Conservation (phyloP, 2,113 vertebrate genomes). For the Syngnathus scovelli region DNA sequence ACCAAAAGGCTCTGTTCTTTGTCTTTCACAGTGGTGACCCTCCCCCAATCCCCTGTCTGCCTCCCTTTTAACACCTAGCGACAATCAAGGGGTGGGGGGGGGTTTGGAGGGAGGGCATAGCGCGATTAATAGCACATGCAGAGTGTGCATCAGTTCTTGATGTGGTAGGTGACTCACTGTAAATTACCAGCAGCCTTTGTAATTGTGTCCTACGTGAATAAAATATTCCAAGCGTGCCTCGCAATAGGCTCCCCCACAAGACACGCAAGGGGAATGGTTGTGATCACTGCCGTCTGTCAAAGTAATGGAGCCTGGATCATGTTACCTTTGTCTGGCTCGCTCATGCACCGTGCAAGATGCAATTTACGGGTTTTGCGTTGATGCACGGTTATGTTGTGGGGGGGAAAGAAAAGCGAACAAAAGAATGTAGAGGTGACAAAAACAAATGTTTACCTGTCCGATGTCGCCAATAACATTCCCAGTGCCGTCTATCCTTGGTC, state of each 20-base stretch:
- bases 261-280: slow-evolving; percentile 31
- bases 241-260: slow-evolving; percentile 18
- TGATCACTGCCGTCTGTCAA: slow-evolving; percentile 55
- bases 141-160: slow-evolving; percentile 35
- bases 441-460: slow-evolving; percentile 59
- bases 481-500: slow-evolving; percentile 69
- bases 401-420: slow-evolving; percentile 14
- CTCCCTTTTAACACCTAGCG: slow-evolving; percentile 65
- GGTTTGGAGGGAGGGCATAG: background rate
- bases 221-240: background rate
- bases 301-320: slow-evolving; percentile 61
- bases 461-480: slow-evolving; percentile 60
- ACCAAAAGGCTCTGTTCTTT: slow-evolving; percentile 66
- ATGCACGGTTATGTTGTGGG: slow-evolving; percentile 33
- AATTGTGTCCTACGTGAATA: slow-evolving; percentile 6
- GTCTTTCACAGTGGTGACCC: slow-evolving; percentile 64
- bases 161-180: slow-evolving; percentile 24
- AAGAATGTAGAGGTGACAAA: background rate
- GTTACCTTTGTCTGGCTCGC: slow-evolving; percentile 69
- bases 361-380: slow-evolving; percentile 22
- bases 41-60: slow-evolving; percentile 61
- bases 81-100: slow-evolving; percentile 29
- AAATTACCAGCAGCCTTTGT: slow-evolving; percentile 16
- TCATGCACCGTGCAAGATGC: slow-evolving; percentile 21
- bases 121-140: slow-evolving; percentile 41